phyloP scores from a whole-genome alignment of 2,113 vertebrate species.

The Galeopterus variegatus region DNA sequence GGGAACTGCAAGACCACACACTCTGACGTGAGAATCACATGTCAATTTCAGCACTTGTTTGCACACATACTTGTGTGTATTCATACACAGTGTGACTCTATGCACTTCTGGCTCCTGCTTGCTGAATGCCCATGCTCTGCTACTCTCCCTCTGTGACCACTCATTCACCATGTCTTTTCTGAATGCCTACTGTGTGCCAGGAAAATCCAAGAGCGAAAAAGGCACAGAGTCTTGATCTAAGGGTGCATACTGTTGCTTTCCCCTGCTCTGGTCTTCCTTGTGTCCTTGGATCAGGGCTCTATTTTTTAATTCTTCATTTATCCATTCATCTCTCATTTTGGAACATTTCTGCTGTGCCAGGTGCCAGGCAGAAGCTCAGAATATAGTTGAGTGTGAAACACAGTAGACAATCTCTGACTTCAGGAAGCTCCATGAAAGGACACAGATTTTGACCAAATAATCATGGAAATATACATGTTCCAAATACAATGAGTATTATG shows the following conservation, averaged over 20 bases:
- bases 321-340: neutral
- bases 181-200: fast-evolving
- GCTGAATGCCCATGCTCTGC: neutral
- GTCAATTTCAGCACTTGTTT: neutral
- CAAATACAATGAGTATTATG: neutral
- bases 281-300: fast-evolving
- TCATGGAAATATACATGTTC: neutral
- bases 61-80: fast-evolving
- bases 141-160: neutral
- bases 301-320: neutral
- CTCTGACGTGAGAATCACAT: neutral
- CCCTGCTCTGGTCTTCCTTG: neutral
- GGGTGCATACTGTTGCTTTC: neutral
- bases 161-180: neutral
- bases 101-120: neutral
- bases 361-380: neutral
- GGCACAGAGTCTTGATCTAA: neutral
- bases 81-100: neutral
- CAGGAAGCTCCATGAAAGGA: neutral
- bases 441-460: neutral
- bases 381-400: neutral
- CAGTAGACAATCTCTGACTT: neutral
- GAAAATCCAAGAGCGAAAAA: neutral
- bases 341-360: neutral
- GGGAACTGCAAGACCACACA: neutral